These are phyloP conservation scores for Orthonevra nobilis DNA, from an alignment of 2,888 invertebrate genomes.

Conservation along the genomic window DNA sequence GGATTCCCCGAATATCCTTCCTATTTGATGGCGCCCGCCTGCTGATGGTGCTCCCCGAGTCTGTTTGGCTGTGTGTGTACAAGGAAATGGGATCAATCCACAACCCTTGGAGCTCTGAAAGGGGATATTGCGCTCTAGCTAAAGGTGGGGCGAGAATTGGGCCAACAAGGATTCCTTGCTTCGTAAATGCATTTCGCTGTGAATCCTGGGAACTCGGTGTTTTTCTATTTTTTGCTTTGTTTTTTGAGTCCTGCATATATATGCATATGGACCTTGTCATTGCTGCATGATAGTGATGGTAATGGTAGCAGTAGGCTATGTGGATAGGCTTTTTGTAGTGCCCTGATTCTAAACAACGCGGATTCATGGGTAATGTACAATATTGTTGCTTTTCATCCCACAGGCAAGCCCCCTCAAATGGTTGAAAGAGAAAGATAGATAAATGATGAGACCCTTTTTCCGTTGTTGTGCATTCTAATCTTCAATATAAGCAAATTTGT, in stretches of 20 bases:
- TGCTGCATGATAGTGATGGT: constrained; percentile 47
- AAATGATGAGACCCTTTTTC: no score
- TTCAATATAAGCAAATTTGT: constrained; percentile 37
- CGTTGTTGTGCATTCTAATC: constrained; percentile 59
- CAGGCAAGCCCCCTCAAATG: constrained; percentile 23
- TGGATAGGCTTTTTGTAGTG: constrained; percentile 62
- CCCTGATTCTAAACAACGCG: constrained; percentile 59
- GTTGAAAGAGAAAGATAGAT: constrained; percentile 55
- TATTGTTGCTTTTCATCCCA: constrained; percentile 10
- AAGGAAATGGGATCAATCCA: constrained; percentile 66
- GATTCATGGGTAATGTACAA: constrained; percentile 56
- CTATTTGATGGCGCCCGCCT: constrained; percentile 41
- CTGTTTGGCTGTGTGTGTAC: constrained; percentile 6
- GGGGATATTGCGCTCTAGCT: no score
- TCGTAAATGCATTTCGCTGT: constrained; percentile 62
- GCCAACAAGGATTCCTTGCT: constrained; percentile 63
- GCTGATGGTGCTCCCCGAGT: constrained; percentile 49
- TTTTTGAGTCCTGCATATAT: constrained; percentile 51
- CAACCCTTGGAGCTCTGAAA: constrained; percentile 41
- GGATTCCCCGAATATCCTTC: not conserved
- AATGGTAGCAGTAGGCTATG: constrained; percentile 48
- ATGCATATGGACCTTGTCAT: constrained; percentile 67
- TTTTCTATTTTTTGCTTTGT: constrained; percentile 1
- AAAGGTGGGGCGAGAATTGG: constrained; percentile 46
- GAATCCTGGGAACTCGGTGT: constrained; percentile 56